phyloP scores from a whole-genome alignment of 1,140 invertebrate species.

The Trichonephila inaurata region DNA sequence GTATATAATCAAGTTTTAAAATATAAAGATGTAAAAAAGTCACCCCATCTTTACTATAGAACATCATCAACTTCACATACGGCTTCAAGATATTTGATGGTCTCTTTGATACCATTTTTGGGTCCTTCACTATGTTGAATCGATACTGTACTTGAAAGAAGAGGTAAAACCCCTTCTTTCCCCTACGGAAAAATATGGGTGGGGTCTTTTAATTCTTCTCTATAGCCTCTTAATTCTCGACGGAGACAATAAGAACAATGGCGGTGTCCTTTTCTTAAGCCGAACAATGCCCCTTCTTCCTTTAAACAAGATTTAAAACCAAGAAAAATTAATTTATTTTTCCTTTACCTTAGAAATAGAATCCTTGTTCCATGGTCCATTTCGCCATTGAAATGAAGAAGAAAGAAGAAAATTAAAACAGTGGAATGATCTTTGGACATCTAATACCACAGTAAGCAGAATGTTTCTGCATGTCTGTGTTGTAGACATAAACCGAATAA shows the following conservation, averaged over 20 bases:
- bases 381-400: not conserved
- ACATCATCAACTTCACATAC: not conserved
- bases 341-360: not conserved
- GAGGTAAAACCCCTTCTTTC: not conserved
- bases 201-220: not conserved
- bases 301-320: not conserved
- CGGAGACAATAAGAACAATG: constrained; percentile 59
- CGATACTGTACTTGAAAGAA: not conserved
- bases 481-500: not conserved
- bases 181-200: not conserved
- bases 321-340: not conserved
- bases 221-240: constrained; percentile 11
- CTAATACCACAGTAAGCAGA: not conserved
- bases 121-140: constrained; percentile 33
- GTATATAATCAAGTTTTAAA: not conserved
- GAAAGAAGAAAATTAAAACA: not conserved
- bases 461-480: not conserved
- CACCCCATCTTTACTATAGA: not conserved
- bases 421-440: constrained; percentile 8
- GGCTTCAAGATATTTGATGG: not conserved
- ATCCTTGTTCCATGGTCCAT: not conserved
- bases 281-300: not conserved
- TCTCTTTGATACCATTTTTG: constrained; percentile 37
- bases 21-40: not conserved
- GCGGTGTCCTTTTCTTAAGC: constrained; percentile 38